A percentile compares a stretch with the other conserved stretches of the same genome.
These are phyloP conservation scores for Columba janthina DNA, from an alignment of 2,113 vertebrate genomes.

Conservation along the genomic window DNA sequence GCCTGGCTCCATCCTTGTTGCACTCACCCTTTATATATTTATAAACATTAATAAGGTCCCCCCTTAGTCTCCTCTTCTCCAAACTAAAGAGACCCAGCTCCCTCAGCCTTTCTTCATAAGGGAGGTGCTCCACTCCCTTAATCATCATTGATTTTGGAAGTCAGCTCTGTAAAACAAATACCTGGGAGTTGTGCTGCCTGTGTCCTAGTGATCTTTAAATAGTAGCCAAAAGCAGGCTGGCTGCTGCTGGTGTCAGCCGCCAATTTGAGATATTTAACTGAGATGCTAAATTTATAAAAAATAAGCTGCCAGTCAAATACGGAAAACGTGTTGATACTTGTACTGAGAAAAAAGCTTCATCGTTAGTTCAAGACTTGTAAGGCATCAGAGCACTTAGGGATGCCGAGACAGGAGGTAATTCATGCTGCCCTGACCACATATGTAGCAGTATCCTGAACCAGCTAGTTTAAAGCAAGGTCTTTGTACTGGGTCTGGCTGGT, in stretches of 20 bases:
- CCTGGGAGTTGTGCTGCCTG: neutral
- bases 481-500: neutral
- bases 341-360: neutral
- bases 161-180: too few species aligned
- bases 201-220: neutral
- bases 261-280: neutral
- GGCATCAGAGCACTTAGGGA: neutral
- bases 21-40: too few species aligned
- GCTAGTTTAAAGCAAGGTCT: neutral
- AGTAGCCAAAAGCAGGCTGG: neutral
- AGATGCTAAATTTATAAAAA: neutral
- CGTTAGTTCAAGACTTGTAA: neutral
- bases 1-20: too few species aligned
- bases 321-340: neutral
- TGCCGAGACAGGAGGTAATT: neutral
- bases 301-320: neutral
- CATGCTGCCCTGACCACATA: rapidly evolving
- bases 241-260: neutral
- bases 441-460: neutral
- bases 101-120: too few species aligned
- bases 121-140: too few species aligned
- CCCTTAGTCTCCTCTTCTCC: too few species aligned
- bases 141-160: too few species aligned
- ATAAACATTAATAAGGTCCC: too few species aligned
- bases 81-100: too few species aligned